Evolutionary conservation across 2,113 vertebrate genomes (phyloP).

Genomic region (Gambusia affinis): DNA sequence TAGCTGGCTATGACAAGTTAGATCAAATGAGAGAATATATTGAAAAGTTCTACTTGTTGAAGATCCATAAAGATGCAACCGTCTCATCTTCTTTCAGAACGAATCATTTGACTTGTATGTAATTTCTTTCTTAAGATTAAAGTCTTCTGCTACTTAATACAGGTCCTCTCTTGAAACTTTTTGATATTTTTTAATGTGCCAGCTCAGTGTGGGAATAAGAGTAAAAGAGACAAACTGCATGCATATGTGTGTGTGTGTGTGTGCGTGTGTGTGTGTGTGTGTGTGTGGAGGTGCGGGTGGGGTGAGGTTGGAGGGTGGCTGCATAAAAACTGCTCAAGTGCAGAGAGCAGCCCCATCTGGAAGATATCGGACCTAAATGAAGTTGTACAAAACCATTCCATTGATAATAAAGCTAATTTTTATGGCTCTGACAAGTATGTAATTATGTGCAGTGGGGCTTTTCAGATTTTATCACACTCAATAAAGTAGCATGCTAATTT

Average conservation of each 20-base stretch:
- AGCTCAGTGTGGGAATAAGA: slow-evolving; percentile 86
- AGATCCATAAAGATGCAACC: slow-evolving; percentile 32
- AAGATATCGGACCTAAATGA: slow-evolving; percentile 99
- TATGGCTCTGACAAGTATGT: slow-evolving; percentile 99
- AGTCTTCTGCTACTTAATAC: slow-evolving; percentile 62
- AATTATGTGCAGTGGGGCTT: slow-evolving; percentile 99
- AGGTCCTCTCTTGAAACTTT: slow-evolving; percentile 40
- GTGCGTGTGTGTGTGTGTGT: slow-evolving; percentile 5
- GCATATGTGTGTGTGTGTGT: neutral
- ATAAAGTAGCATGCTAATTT: slow-evolving; percentile 99
- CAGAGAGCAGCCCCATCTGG: slow-evolving; percentile 99
- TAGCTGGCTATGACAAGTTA: slow-evolving; percentile 8
- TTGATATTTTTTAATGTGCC: slow-evolving; percentile 23
- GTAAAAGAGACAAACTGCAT: slow-evolving; percentile 39
- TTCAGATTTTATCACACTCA: slow-evolving; percentile 99
- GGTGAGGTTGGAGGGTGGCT: slow-evolving; percentile 27
- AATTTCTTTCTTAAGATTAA: slow-evolving; percentile 72
- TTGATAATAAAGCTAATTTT: slow-evolving; percentile 99
- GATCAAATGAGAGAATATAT: slow-evolving; percentile 31
- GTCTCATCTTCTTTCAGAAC: slow-evolving; percentile 57
- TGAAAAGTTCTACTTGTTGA: slow-evolving; percentile 32
- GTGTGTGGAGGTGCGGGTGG: slow-evolving; percentile 1
- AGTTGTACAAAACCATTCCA: slow-evolving; percentile 99
- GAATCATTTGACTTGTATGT: slow-evolving; percentile 56
- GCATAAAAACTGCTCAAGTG: slow-evolving; percentile 98